Percentiles rank a stretch among this genome's conserved stretches.
Evolutionary conservation across 2,113 vertebrate species (phyloP).

Genomic region (Oplegnathus fasciatus): DNA sequence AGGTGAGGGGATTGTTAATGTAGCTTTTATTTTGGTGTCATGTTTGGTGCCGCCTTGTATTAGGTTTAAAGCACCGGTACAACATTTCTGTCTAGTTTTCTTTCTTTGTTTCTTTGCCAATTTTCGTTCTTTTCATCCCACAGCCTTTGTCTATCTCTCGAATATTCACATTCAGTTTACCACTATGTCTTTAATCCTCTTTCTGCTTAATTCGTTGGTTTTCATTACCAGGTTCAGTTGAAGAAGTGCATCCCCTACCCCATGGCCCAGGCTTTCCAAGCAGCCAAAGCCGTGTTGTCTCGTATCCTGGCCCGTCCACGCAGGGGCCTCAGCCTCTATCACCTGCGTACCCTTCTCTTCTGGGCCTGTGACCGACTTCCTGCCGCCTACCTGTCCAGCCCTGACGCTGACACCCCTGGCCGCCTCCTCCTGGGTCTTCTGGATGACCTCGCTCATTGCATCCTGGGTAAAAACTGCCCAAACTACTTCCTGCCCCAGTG

Average conservation of each 20-base stretch:
- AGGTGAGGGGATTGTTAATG: slow-evolving; percentile 67
- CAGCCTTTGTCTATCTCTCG: background rate
- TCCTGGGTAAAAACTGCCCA: slow-evolving; percentile 87
- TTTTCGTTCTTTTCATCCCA: background rate
- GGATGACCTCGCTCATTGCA: slow-evolving; percentile 88
- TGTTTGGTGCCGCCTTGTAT: background rate
- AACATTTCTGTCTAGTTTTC: background rate
- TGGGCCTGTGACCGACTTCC: slow-evolving; percentile 92
- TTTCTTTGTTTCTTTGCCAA: background rate
- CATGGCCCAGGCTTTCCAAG: slow-evolving; percentile 89
- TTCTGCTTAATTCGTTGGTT: background rate
- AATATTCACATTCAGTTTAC: background rate
- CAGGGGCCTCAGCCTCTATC: slow-evolving; percentile 87
- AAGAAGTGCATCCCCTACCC: slow-evolving; percentile 89
- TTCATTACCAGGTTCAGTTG: slow-evolving; percentile 82
- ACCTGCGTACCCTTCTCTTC: slow-evolving; percentile 88
- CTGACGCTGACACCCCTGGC: slow-evolving; percentile 83
- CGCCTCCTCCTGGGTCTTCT: slow-evolving; percentile 89
- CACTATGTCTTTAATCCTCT: background rate
- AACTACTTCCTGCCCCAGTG: slow-evolving; percentile 90
- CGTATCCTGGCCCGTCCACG: slow-evolving; percentile 86
- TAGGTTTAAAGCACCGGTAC: background rate
- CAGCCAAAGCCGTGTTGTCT: slow-evolving; percentile 87
- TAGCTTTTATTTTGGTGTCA: background rate
- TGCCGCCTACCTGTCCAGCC: slow-evolving; percentile 82